phyloP scores from a whole-genome alignment of 1,140 invertebrate genomes.

The Macrosteles quadrilineatus region DNA sequence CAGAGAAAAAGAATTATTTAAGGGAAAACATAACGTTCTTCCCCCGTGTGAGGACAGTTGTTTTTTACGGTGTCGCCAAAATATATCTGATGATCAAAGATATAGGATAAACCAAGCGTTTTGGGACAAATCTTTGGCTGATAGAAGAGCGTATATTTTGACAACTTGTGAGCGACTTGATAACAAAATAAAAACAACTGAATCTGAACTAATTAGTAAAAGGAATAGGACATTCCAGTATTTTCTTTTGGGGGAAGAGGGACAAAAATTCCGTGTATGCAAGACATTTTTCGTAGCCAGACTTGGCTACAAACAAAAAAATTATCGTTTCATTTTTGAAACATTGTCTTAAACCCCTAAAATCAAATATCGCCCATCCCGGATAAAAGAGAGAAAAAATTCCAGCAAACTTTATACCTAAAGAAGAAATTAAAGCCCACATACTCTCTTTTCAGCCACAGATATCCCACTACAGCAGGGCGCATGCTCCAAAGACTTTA shows the following conservation, averaged over 20 bases:
- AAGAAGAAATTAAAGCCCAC: conserved; percentile 24
- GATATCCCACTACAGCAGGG: conserved; percentile 37
- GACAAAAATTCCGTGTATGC: conserved; percentile 2
- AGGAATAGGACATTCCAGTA: conserved; percentile 24
- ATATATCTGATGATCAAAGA: conserved; percentile 26
- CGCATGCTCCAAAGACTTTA: conserved; percentile 35
- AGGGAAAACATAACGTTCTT: conserved; percentile 4
- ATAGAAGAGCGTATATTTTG: background rate
- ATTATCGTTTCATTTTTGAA: conserved; percentile 28
- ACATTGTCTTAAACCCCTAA: background rate
- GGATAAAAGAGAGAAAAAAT: conserved; percentile 23
- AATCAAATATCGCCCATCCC: background rate
- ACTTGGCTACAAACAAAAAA: conserved; percentile 15
- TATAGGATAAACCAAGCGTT: conserved; percentile 15
- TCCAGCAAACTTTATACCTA: conserved; percentile 1
- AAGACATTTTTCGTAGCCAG: conserved; percentile 29
- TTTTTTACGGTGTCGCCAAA: conserved; percentile 22
- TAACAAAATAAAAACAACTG: background rate
- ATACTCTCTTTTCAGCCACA: conserved; percentile 37
- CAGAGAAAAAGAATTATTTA: background rate
- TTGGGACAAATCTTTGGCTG: background rate
- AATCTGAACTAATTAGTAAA: background rate
- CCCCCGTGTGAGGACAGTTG: background rate
- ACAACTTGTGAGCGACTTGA: background rate
- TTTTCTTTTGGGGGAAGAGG: background rate